Base-by-base conservation (phyloP, 2,888 invertebrate genomes). In the Hypsopygia costalis region DNA sequence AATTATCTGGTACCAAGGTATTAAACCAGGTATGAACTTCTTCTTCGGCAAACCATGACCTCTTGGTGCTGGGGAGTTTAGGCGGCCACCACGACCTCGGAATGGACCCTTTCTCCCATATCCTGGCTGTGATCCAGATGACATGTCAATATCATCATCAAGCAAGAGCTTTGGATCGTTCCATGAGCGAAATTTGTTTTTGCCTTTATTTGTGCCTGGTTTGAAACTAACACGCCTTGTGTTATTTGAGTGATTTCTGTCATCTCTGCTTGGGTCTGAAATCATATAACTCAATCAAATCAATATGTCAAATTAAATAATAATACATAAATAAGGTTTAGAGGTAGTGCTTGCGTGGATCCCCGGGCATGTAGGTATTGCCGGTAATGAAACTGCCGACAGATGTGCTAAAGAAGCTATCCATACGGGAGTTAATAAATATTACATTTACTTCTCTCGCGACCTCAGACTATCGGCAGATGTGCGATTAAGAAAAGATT, bases 1-100 rank as follows among this genome's bases (percentile, higher is more conserved):
- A 22, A 90, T 89, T 6, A 95, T 88, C 81, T 92, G 93, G 66
- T 93, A 95, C 94, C 94, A 95, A 36, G 91, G 92, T 11, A 90
- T 75, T 4, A 88, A 68, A 27, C 91, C 90, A 51, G 88, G 77
- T 6, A 89, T 61, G 34, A 92, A 82, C 52, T 80, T 91, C 60
- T 89, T 75, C 43, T 75, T 81, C 0, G 62, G 60, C 32, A 64
- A 53, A 1, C 69, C 62, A 11, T 58, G 58, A 5, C 58, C 56
- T 52, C 70, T 67, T 0, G 90, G 89, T 2, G 71, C 81, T 0
- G 90, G 89, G 0, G 90, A 89, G 16, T 85, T 81, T 1, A 86
- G 22, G 1, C 90, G 74, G 0, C 88, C 87, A 4, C 87, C 82
- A 11, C 79, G 66, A 1, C 86, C 81, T 58, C 82, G 69, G 38